phyloP scores from a whole-genome alignment of 2,797 vertebrate genomes.

The Acanthis flammea region DNA sequence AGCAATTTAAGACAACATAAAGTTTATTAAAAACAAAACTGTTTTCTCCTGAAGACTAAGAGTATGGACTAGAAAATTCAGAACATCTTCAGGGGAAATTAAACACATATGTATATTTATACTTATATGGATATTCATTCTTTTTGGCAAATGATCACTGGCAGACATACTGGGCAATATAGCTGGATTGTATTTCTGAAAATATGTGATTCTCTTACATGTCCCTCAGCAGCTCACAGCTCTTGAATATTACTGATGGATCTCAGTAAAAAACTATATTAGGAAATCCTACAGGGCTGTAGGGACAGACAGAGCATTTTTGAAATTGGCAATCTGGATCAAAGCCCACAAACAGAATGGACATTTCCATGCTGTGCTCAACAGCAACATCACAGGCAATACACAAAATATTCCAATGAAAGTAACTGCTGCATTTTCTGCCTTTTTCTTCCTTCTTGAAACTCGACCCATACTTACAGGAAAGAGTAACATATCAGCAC shows the following conservation, averaged over 20 bases:
- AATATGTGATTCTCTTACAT: background rate
- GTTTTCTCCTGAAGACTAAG: slow-evolving; percentile 6
- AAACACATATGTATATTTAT: slow-evolving; percentile 19
- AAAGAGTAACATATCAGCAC: background rate
- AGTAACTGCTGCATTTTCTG: background rate
- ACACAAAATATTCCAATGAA: background rate
- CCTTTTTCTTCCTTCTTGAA: background rate
- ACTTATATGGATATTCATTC: slow-evolving; percentile 27
- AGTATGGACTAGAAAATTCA: slow-evolving; percentile 35
- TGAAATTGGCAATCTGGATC: background rate
- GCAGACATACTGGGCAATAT: background rate
- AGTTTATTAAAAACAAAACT: slow-evolving; percentile 53
- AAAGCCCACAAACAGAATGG: background rate
- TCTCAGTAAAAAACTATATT: background rate
- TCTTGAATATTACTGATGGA: background rate
- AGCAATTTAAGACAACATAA: slow-evolving; percentile 30
- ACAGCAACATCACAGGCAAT: background rate
- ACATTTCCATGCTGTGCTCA: background rate
- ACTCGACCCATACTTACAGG: background rate
- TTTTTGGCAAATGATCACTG: slow-evolving; percentile 44
- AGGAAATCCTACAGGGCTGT: background rate
- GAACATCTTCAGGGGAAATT: slow-evolving; percentile 54
- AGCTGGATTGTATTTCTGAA: slow-evolving; percentile 28
- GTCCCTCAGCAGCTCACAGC: slow-evolving; percentile 6
- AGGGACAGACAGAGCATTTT: background rate